Evolutionary conservation across 1,140 invertebrate genomes (phyloP).

Genomic region (Drosophila biarmipes): DNA sequence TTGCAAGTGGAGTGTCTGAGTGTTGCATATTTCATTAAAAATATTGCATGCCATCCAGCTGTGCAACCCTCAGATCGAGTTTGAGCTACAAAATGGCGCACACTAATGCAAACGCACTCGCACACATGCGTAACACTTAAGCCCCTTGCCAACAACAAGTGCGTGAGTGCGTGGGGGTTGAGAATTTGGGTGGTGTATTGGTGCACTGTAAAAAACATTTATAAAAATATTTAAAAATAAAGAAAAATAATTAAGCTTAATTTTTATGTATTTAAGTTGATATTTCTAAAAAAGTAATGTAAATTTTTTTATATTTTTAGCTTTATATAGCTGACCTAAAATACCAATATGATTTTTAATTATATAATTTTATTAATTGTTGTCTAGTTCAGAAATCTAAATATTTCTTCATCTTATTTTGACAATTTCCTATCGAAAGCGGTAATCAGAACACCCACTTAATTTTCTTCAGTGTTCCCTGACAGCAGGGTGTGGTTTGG

Average conservation of each 20-base stretch:
- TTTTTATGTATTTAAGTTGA: too few relatives aligned
- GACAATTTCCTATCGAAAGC: too few relatives aligned
- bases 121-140: slow-evolving; percentile 72
- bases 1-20: slow-evolving; percentile 34
- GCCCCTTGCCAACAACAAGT: slow-evolving; percentile 49
- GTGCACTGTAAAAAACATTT: slow-evolving; percentile 4
- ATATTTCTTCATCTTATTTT: too few relatives aligned
- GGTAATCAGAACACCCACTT: too few relatives aligned
- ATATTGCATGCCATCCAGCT: slow-evolving; percentile 62
- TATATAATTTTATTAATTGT: too few relatives aligned
- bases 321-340: too few relatives aligned
- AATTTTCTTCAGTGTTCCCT: background rate
- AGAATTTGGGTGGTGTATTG: slow-evolving; percentile 2
- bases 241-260: too few relatives aligned
- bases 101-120: slow-evolving; percentile 31
- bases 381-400: too few relatives aligned
- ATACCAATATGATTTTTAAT: too few relatives aligned
- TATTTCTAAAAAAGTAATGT: too few relatives aligned
- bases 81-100: slow-evolving; percentile 55
- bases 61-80: slow-evolving; percentile 33
- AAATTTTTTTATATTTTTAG: background rate
- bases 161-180: slow-evolving; percentile 41
- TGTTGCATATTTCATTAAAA: slow-evolving; percentile 80
- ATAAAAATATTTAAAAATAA: background rate
- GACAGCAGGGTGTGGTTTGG: background rate